Evolutionary conservation across 64 coral and sea anemone species (phyloP).

Genomic region (Anthopleura sola): DNA sequence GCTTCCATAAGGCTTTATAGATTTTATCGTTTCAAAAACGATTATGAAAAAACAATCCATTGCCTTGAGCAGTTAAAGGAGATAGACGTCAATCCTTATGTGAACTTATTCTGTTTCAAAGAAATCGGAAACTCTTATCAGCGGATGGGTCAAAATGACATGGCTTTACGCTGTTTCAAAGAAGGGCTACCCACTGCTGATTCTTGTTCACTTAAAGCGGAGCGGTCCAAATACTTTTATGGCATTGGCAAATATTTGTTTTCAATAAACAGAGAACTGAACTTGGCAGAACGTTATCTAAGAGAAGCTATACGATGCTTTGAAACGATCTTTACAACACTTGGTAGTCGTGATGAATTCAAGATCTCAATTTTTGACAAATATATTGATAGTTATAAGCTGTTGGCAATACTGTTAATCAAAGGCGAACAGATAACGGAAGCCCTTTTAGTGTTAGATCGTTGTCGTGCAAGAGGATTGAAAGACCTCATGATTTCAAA

Average conservation of each 20-base stretch:
- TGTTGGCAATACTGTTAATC: not conserved
- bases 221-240: not conserved
- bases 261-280: not conserved
- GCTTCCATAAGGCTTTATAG: not conserved
- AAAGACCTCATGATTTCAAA: slow-evolving; percentile 1
- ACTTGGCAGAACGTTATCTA: not conserved
- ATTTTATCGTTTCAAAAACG: not conserved
- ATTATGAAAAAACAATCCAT: not conserved
- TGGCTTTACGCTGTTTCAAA: not conserved
- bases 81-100: not conserved
- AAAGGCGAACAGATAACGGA: not conserved
- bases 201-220: not conserved
- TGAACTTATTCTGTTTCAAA: not conserved
- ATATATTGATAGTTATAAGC: not conserved
- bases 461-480: slow-evolving; percentile 40
- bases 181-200: not conserved
- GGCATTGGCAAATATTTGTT: not conserved
- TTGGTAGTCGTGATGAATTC: not conserved
- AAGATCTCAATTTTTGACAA: slow-evolving; percentile 1
- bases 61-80: not conserved
- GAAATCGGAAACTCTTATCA: not conserved
- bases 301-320: not conserved
- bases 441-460: slow-evolving; percentile 26
- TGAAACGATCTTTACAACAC: not conserved
- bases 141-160: not conserved